Evolutionary conservation across 2,113 vertebrate genomes (phyloP), one percentile per base, ranked within the genome.

Genomic region (Tetraodon nigroviridis): DNA sequence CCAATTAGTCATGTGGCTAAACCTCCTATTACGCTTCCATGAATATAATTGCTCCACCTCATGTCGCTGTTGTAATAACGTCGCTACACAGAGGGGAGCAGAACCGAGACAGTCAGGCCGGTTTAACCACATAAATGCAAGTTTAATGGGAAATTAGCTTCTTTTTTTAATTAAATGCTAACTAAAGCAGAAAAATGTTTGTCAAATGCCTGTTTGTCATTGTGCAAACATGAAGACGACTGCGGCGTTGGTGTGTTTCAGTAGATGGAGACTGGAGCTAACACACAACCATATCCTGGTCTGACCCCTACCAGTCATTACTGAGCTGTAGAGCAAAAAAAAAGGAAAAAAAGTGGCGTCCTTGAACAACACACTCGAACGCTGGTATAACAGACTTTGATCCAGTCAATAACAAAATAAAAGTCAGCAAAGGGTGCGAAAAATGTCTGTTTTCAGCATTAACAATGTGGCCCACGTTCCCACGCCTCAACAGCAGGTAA

Each of bases 1-100:
- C 71, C 81, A 83, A 84, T 83, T 85, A 87, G 76, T 52, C 71
- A 77, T 66, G 62, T 59, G 75, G 70, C 71, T 81, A 58, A 74
- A 79, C 22, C 56, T 73, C 73, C 84, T 75, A 71, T 78, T 75
- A 73, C 65, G 69, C 68, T 60, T 66, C 53, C 78, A 60, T 64
- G 60, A 69, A 81, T 84, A 52, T 81, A 80, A 83, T 83, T 69
- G 79, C 61, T 67, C 69, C 40, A 72, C 42, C 58, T 66, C 54
- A 64, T 60, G 61, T 65, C 78, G 66, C 63, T 44, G 75, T 70
- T 68, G 65, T 75, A 65, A 21, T 42, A 72, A 24, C 71, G 60
- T 29, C 49, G 50, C 54, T 69, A 55, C 47, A 71, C 52, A 56
- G 3, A 37, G 40, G 12, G 61, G 44, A 46, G 55, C 17, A 47